Evolutionary conservation across 2,113 vertebrate species (phyloP).

Genomic region (Rhagologus leucostigma): DNA sequence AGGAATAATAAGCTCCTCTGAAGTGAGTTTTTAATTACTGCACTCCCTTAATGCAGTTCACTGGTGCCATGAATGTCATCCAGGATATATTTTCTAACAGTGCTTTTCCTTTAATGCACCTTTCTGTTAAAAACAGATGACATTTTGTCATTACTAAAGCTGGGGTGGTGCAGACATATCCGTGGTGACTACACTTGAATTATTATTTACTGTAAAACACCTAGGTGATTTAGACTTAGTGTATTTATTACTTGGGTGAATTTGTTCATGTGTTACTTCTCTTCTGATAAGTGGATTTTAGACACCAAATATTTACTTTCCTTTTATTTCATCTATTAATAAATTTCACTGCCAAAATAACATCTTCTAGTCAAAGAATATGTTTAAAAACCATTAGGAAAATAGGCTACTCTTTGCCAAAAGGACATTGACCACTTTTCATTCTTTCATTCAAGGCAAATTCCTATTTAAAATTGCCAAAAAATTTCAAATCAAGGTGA

Average conservation of each 20-base stretch:
- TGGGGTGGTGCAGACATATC: neutral
- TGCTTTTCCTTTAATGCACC: conserved; percentile 10
- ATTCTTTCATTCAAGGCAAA: neutral
- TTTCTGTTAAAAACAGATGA: neutral
- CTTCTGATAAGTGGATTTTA: neutral
- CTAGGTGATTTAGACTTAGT: neutral
- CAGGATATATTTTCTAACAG: conserved; percentile 7
- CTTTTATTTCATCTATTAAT: neutral
- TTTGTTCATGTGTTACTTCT: neutral
- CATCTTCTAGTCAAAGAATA: neutral
- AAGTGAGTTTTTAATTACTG: conserved; percentile 73
- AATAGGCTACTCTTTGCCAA: neutral
- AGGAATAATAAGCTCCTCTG: conserved; percentile 61
- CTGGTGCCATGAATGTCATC: conserved; percentile 44
- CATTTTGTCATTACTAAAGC: neutral
- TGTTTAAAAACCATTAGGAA: neutral
- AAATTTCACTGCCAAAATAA: neutral
- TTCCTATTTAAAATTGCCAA: neutral
- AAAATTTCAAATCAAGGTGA: neutral
- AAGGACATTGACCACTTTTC: neutral
- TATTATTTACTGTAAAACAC: neutral
- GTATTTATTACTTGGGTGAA: neutral
- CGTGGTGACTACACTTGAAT: neutral
- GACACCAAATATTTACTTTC: conserved; percentile 1
- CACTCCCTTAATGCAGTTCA: conserved; percentile 51